These are phyloP conservation scores for Pterocles gutturalis DNA, from an alignment of 2,113 vertebrate genomes.

Conservation along the genomic window DNA sequence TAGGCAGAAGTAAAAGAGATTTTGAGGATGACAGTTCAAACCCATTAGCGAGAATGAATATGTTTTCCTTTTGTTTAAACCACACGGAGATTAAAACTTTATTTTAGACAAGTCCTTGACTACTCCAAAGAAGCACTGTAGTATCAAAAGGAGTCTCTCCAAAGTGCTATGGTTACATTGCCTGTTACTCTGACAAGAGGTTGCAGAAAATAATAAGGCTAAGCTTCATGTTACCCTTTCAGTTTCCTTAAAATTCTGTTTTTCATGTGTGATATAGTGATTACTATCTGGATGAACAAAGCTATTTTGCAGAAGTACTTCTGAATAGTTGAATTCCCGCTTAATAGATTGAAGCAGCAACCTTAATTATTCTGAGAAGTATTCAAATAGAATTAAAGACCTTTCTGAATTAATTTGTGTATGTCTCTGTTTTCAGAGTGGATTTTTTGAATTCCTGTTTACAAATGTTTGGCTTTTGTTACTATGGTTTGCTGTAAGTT, in stretches of 20 bases:
- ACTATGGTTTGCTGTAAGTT: background rate
- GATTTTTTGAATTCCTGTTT: constrained; percentile 28
- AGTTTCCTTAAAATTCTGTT: background rate
- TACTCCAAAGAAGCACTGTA: background rate
- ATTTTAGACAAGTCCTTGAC: background rate
- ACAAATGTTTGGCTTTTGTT: constrained; percentile 40
- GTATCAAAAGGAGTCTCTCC: background rate
- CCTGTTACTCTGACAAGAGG: background rate
- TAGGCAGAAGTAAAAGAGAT: background rate
- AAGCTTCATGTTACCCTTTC: background rate
- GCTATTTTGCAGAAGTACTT: background rate
- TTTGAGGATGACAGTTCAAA: background rate
- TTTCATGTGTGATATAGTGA: background rate
- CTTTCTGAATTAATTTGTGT: background rate
- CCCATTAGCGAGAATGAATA: background rate
- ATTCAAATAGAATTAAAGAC: background rate
- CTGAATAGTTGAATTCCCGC: background rate
- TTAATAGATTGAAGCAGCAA: background rate
- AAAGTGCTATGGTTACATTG: background rate
- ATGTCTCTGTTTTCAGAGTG: background rate
- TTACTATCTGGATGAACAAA: background rate
- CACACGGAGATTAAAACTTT: background rate
- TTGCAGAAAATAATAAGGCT: background rate
- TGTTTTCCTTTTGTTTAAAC: background rate
- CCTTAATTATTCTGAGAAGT: background rate